Conservation (phyloP, 2,797 vertebrate species). For the Pseudopleuronectes americanus region DNA sequence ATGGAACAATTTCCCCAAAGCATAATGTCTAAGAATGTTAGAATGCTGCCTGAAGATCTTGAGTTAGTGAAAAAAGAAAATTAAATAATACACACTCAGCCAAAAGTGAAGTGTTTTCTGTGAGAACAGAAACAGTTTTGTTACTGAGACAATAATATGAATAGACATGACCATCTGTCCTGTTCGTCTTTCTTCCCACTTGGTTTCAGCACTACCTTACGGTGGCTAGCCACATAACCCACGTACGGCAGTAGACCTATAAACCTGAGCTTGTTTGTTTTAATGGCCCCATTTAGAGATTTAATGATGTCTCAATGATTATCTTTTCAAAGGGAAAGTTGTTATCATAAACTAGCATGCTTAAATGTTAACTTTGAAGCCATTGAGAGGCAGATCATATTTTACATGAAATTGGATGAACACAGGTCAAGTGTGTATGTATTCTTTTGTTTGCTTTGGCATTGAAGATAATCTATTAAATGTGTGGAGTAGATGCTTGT, state of each 20-base stretch:
- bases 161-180: constrained; percentile 35
- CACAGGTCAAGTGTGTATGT: too few species aligned
- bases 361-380: too few species aligned
- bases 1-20: background rate
- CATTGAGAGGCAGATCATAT: too few species aligned
- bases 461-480: too few species aligned
- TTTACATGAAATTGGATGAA: too few species aligned
- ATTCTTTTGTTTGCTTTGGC: too few species aligned
- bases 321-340: background rate
- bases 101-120: too few species aligned
- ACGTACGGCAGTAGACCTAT: constrained; percentile 15
- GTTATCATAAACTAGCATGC: too few species aligned
- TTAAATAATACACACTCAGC: background rate
- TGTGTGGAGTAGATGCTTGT: too few species aligned
- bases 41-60: background rate
- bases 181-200: constrained; percentile 35
- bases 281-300: background rate
- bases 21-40: background rate
- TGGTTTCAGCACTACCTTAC: constrained; percentile 29
- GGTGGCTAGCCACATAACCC: constrained; percentile 29
- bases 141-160: constrained; percentile 18
- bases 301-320: background rate
- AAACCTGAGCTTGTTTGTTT: constrained; percentile 6
- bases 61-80: background rate
- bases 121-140: background rate